A percentile compares a stretch with the other conserved stretches of the same genome.
Evolutionary conservation across 2,888 invertebrate species (phyloP).

Genomic region (Sinhomidia bicolor): DNA sequence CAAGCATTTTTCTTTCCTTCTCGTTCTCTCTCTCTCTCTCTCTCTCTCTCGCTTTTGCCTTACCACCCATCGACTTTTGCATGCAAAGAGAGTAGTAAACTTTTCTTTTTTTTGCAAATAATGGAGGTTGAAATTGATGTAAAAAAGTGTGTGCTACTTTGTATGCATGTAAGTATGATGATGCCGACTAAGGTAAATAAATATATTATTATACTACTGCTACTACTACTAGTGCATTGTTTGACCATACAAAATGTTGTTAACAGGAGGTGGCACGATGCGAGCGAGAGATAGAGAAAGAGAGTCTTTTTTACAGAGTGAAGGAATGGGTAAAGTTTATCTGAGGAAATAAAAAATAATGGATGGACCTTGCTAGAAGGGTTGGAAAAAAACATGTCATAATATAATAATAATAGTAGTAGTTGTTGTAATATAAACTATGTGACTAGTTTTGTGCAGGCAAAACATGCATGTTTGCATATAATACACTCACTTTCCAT

Average conservation of each 20-base stretch:
- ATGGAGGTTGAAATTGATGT: not conserved
- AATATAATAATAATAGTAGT: slow-evolving; percentile 2
- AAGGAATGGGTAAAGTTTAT: slow-evolving; percentile 52
- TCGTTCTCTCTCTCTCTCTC: too few relatives aligned
- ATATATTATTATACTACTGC: too few relatives aligned
- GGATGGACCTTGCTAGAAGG: slow-evolving; percentile 64
- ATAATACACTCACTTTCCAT: not conserved
- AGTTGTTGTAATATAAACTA: too few relatives aligned
- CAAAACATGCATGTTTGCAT: not conserved
- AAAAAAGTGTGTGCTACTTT: not conserved
- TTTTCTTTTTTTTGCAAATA: too few relatives aligned
- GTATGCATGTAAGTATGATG: not conserved
- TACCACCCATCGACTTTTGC: not conserved
- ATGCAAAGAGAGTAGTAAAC: not conserved
- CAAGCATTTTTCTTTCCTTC: not conserved
- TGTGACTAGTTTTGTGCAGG: too few relatives aligned
- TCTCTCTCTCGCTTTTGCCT: too few relatives aligned
- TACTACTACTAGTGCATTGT: too few relatives aligned
- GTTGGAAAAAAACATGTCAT: slow-evolving; percentile 27
- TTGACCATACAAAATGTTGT: not conserved
- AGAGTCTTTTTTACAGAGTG: not conserved
- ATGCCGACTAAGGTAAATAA: too few relatives aligned
- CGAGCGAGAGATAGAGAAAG: not conserved
- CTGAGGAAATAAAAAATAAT: slow-evolving; percentile 65
- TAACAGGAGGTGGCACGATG: not conserved